Percentiles rank a stretch among this genome's conserved stretches.
Conservation (phyloP, 2,888 invertebrate genomes). For the Aproaerema taeniolella region DNA sequence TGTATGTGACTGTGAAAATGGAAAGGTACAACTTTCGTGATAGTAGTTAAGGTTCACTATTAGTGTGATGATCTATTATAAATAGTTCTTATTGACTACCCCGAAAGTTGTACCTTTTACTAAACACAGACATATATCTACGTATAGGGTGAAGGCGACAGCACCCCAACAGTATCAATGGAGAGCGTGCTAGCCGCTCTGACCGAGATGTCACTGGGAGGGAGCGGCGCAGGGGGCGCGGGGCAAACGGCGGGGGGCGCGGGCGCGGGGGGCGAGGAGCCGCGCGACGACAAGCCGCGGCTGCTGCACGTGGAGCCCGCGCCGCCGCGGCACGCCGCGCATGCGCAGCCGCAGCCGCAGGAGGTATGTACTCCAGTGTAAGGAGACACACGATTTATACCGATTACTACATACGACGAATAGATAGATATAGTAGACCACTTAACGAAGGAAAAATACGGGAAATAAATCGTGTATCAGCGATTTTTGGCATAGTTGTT, state of each 20-base stretch:
- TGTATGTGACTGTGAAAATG: too few relatives aligned
- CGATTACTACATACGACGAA: not conserved
- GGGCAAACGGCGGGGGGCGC: too few relatives aligned
- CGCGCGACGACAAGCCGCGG: conserved; percentile 40
- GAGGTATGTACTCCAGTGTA: too few relatives aligned
- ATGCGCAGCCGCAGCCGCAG: conserved; percentile 10
- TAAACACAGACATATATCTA: not conserved
- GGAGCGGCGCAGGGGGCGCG: conserved; percentile 30
- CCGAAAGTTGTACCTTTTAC: too few relatives aligned
- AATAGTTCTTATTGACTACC: too few relatives aligned
- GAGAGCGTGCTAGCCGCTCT: conserved; percentile 54
- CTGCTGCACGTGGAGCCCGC: conserved; percentile 45
- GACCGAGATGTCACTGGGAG: conserved; percentile 56
- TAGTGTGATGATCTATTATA: too few relatives aligned
- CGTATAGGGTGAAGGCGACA: conserved; percentile 63
- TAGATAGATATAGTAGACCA: too few relatives aligned
- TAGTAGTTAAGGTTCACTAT: too few relatives aligned
- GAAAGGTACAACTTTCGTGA: too few relatives aligned
- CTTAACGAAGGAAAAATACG: too few relatives aligned
- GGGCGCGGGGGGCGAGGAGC: conserved; percentile 16
- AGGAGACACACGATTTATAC: not conserved
- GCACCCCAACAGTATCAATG: conserved; percentile 35
- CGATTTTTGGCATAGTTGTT: too few relatives aligned
- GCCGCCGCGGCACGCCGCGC: conserved; percentile 35
- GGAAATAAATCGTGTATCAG: too few relatives aligned